These are phyloP conservation scores for Cromileptes altivelis DNA, from an alignment of 2,113 vertebrate species.

Conservation along the genomic window DNA sequence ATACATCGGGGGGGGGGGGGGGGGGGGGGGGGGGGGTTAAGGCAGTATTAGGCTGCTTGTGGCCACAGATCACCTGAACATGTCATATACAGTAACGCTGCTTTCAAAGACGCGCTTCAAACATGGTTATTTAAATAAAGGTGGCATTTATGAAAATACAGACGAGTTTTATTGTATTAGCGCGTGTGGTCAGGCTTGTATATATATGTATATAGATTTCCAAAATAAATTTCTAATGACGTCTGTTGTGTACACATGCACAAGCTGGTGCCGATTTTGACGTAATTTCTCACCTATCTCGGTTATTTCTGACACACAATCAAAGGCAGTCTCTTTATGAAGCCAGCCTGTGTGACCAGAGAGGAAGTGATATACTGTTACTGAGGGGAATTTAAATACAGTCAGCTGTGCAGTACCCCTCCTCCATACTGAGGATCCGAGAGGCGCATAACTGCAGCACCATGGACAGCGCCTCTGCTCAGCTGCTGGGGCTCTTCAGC, in stretches of 20 bases:
- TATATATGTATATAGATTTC: background rate
- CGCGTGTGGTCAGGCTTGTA: background rate
- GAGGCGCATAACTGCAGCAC: conserved; percentile 66
- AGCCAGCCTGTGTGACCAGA: background rate
- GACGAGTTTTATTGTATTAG: too few species aligned
- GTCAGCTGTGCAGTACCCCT: conserved; percentile 1
- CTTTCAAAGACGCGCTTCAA: background rate
- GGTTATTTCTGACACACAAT: background rate
- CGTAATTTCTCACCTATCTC: background rate
- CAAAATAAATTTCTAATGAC: background rate
- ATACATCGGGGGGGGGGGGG: too few species aligned
- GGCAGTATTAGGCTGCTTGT: background rate
- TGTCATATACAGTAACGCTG: background rate
- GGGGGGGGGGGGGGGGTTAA: too few species aligned
- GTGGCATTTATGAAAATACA: background rate
- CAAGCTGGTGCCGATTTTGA: background rate
- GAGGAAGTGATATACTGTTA: background rate
- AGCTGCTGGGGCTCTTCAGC: background rate
- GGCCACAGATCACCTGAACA: background rate
- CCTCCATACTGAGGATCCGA: conserved; percentile 18
- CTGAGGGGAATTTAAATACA: background rate
- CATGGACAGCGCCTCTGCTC: conserved; percentile 62
- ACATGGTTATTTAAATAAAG: background rate
- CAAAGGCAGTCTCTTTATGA: background rate
- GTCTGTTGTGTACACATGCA: background rate